These are phyloP conservation scores for Anguilla japonica DNA, from an alignment of 2,113 vertebrate genomes.

Conservation along the genomic window DNA sequence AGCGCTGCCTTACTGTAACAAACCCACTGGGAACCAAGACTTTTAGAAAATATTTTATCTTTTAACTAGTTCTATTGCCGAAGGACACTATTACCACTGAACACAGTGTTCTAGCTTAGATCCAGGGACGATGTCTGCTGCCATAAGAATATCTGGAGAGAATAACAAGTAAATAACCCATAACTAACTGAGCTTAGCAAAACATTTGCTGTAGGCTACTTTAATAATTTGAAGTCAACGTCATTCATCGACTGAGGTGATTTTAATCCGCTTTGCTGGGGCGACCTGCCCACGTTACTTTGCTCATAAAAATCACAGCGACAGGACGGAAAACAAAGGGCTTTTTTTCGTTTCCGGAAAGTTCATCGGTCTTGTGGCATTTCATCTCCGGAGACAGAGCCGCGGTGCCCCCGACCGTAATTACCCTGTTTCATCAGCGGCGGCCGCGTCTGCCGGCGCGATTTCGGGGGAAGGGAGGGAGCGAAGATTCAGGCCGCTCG, in stretches of 20 bases:
- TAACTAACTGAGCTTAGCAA: not conserved
- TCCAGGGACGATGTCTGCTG: not conserved
- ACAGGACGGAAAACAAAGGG: not conserved
- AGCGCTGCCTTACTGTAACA: not conserved
- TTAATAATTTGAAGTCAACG: not conserved
- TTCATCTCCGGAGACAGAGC: conserved; percentile 42
- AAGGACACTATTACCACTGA: not conserved
- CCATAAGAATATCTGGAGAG: not conserved
- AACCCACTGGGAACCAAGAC: not conserved
- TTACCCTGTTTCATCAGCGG: conserved; percentile 50
- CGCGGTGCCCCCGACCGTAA: conserved; percentile 45
- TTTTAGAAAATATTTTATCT: not conserved
- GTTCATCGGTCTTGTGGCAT: conserved; percentile 53
- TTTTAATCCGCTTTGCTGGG: not conserved
- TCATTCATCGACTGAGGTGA: not conserved
- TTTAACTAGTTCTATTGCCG: not conserved
- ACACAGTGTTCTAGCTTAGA: not conserved
- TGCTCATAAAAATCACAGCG: not conserved
- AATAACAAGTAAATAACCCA: not conserved
- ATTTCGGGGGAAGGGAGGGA: not conserved
- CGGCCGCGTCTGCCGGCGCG: not conserved
- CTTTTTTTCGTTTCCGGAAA: conserved; percentile 17
- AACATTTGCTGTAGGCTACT: not conserved
- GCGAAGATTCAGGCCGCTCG: not conserved
- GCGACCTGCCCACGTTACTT: not conserved